A percentile compares a stretch with the other conserved stretches of the same genome.
Conservation (phyloP, 2,113 vertebrate genomes). For the Delphinus delphis region DNA sequence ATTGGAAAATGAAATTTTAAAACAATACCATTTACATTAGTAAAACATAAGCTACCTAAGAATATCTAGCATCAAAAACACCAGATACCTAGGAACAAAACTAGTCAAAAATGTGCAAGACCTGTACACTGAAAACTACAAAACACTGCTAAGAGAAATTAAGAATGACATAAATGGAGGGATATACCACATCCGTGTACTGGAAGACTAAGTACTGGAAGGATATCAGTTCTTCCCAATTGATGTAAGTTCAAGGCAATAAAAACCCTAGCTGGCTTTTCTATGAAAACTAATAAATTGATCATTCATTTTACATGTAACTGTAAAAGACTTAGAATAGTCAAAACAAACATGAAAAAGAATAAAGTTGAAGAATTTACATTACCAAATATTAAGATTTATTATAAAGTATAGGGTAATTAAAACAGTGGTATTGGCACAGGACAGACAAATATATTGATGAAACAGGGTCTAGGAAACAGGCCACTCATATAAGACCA, state of each 20-base stretch:
- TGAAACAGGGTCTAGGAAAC: background rate
- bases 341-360: background rate
- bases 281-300: background rate
- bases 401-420: background rate
- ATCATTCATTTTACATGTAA: background rate
- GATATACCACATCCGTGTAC: background rate
- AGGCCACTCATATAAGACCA: background rate
- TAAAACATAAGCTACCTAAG: background rate
- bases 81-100: background rate
- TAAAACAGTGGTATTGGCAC: background rate
- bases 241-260: background rate
- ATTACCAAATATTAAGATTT: background rate
- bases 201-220: background rate
- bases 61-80: background rate
- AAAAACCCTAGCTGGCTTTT: background rate
- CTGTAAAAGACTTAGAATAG: background rate
- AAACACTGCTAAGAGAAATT: background rate
- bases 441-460: background rate
- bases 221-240: background rate
- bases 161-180: background rate
- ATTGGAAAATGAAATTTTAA: background rate
- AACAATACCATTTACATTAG: background rate
- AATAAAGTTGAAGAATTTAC: background rate
- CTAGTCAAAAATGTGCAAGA: background rate
- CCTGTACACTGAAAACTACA: background rate